Conservation (phyloP, 2,888 invertebrate species). For the Carterocephalus palaemon region DNA sequence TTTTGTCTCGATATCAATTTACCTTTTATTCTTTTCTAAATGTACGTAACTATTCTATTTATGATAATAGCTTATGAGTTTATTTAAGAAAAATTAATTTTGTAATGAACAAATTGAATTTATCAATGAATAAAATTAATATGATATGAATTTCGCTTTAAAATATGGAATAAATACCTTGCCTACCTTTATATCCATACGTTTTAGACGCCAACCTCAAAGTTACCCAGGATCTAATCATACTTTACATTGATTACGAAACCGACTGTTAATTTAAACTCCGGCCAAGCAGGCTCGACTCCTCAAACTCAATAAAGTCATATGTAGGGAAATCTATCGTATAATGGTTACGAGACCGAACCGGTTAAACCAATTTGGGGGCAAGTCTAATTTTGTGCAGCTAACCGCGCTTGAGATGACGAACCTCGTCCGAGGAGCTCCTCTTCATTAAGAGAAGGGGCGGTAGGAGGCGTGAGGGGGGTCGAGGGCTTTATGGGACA, state of each 20-base stretch:
- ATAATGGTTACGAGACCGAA: conserved; percentile 19
- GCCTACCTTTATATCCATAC: too few species aligned
- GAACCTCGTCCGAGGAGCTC: conserved; percentile 65
- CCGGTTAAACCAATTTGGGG: conserved; percentile 56
- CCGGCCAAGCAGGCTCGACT: neutral
- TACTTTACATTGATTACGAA: neutral
- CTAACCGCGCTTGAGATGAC: conserved; percentile 69
- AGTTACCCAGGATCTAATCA: neutral
- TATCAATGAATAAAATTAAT: too few species aligned
- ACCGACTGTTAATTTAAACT: neutral
- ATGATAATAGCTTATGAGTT: too few species aligned
- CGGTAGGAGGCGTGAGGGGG: conserved; percentile 37
- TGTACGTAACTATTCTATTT: too few species aligned
- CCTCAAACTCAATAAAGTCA: conserved; percentile 1
- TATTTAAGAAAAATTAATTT: too few species aligned
- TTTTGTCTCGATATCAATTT: too few species aligned
- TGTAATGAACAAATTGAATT: too few species aligned
- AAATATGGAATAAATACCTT: too few species aligned
- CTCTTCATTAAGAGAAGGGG: conserved; percentile 71
- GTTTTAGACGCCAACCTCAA: too few species aligned
- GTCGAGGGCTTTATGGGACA: conserved; percentile 74
- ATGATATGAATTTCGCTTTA: too few species aligned
- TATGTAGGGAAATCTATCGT: conserved; percentile 8
- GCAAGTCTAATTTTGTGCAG: conserved; percentile 64
- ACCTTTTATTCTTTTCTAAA: too few species aligned